phyloP scores from a whole-genome alignment of 1,140 invertebrate genomes.

The Magallana angulata region DNA sequence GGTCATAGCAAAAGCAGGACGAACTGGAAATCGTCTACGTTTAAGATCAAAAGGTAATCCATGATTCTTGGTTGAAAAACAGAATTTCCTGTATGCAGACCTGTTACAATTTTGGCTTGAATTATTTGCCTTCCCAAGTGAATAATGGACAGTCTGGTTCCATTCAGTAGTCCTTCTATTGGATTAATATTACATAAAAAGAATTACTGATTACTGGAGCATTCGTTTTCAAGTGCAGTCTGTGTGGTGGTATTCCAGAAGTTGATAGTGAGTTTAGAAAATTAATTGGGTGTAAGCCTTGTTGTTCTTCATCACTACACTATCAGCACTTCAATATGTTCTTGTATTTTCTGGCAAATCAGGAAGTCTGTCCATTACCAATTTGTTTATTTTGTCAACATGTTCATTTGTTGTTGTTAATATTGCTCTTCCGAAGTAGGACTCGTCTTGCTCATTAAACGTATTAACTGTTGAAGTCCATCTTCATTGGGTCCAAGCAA shows the following conservation, averaged over 20 bases:
- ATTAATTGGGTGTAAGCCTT: not conserved
- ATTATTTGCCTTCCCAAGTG: too few relatives aligned
- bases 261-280: constrained; percentile 69
- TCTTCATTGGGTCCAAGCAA: not conserved
- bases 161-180: constrained; percentile 55
- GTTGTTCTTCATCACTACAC: not conserved
- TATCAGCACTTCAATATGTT: constrained; percentile 55
- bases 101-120: too few relatives aligned
- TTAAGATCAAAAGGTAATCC: too few relatives aligned
- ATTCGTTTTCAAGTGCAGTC: constrained; percentile 76
- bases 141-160: too few relatives aligned
- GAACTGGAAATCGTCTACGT: too few relatives aligned
- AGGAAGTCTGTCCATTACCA: constrained; percentile 23
- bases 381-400: constrained; percentile 17
- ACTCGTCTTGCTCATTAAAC: not conserved
- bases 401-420: not conserved
- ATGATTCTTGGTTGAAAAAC: too few relatives aligned
- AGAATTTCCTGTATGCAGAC: too few relatives aligned
- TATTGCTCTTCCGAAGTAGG: not conserved
- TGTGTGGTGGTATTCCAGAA: constrained; percentile 76
- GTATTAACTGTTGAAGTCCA: not conserved
- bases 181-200: constrained; percentile 77
- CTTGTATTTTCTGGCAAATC: not conserved
- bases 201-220: constrained; percentile 68
- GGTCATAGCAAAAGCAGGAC: too few relatives aligned